Conservation (phyloP, 2,113 vertebrate genomes). For the Galeopterus variegatus region DNA sequence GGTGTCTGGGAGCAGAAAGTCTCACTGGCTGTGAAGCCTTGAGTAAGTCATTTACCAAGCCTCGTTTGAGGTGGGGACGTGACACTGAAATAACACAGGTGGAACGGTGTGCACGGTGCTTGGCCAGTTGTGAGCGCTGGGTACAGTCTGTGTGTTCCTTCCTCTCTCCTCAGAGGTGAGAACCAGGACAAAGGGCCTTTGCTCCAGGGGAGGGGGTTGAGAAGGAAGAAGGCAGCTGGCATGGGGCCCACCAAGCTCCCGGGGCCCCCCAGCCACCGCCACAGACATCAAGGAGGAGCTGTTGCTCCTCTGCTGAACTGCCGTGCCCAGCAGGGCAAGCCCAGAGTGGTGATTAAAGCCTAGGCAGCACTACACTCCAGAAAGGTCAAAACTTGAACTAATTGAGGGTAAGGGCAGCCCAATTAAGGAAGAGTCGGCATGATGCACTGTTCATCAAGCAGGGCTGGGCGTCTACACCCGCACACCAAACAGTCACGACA, state of each 20-base stretch:
- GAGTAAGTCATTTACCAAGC: not conserved
- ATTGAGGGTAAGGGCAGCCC: not conserved
- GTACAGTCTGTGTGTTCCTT: not conserved
- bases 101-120: fast-evolving
- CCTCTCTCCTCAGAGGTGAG: not conserved
- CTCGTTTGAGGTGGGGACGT: not conserved
- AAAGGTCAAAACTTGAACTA: not conserved
- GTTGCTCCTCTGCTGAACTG: not conserved
- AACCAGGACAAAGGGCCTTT: not conserved
- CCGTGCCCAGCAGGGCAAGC: not conserved
- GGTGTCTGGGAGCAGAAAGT: not conserved
- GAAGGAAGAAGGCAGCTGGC: not conserved
- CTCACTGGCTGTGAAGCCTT: not conserved
- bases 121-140: not conserved
- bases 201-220: fast-evolving
- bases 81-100: fast-evolving
- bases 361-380: not conserved
- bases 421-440: not conserved
- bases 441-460: fast-evolving
- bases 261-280: fast-evolving
- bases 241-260: fast-evolving
- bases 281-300: not conserved
- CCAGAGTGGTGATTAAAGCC: not conserved
- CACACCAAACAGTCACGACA: fast-evolving
- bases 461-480: fast-evolving